Percentiles rank a stretch among this genome's conserved stretches.
These are phyloP conservation scores for Caenorhabditis japonica DNA, from an alignment of 2,888 invertebrate species.

Conservation along the genomic window DNA sequence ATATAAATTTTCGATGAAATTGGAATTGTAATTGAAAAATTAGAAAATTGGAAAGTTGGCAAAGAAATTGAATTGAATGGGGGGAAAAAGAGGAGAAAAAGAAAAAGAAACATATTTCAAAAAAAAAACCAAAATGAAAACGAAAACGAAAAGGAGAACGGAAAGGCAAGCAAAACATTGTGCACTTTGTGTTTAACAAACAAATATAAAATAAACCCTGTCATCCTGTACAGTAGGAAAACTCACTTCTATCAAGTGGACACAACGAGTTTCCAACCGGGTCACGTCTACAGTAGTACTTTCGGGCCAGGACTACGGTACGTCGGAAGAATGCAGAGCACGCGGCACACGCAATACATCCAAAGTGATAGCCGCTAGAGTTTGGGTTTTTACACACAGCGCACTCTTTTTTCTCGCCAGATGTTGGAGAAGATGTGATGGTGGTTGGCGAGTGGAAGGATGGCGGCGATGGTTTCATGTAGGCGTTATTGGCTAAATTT, in stretches of 20 bases:
- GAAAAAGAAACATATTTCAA: too few species aligned
- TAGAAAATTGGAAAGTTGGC: too few species aligned
- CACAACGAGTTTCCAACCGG: conserved; percentile 40
- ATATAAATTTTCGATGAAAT: too few species aligned
- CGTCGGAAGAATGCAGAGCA: conserved; percentile 53
- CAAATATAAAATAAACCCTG: too few species aligned
- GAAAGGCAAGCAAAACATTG: background rate
- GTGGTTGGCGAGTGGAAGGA: conserved; percentile 15
- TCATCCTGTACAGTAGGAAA: background rate
- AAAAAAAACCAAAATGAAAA: too few species aligned
- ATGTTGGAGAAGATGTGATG: background rate
- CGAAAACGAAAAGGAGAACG: too few species aligned
- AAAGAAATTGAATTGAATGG: background rate
- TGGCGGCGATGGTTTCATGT: conserved; percentile 40
- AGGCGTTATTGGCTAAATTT: conserved; percentile 2
- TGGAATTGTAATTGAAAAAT: too few species aligned
- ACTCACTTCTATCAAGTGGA: conserved; percentile 48
- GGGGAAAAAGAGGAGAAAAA: background rate
- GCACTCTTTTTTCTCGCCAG: conserved; percentile 32
- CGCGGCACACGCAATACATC: conserved; percentile 51
- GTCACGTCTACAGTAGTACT: conserved; percentile 41
- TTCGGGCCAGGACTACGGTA: conserved; percentile 34
- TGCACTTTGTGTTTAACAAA: too few species aligned
- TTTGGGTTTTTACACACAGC: conserved; percentile 45
- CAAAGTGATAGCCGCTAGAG: conserved; percentile 46